A percentile compares a stretch with the other conserved stretches of the same genome.
phyloP scores from a whole-genome alignment of 2,113 vertebrate species.

The Crotophaga sulcirostris region DNA sequence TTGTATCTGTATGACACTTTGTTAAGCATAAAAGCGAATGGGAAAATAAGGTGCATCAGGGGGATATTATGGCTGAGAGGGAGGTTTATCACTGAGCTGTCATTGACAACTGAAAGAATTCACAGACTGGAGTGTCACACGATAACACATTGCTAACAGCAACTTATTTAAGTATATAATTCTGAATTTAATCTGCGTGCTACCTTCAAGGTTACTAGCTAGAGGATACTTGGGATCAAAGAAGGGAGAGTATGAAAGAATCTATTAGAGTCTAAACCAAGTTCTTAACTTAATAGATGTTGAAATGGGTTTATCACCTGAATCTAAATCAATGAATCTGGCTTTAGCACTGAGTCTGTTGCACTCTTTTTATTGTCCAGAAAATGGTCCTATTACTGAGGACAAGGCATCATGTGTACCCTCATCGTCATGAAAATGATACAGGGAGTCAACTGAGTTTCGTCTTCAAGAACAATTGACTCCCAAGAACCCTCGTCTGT shows the following conservation, averaged over 20 bases:
- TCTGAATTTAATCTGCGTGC: slow-evolving; percentile 35
- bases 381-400: not conserved
- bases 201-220: slow-evolving; percentile 43
- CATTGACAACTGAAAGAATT: slow-evolving; percentile 39
- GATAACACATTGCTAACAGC: slow-evolving; percentile 42
- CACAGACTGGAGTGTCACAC: not conserved
- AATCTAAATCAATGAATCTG: not conserved
- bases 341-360: not conserved
- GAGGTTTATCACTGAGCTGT: slow-evolving; percentile 60
- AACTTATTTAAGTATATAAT: slow-evolving; percentile 13
- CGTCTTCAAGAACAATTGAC: not conserved
- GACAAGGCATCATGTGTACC: not conserved
- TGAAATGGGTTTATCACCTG: not conserved
- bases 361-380: not conserved
- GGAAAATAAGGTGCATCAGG: slow-evolving; percentile 22
- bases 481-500: not conserved
- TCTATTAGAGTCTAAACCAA: not conserved
- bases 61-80: slow-evolving; percentile 43
- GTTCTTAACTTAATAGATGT: not conserved
- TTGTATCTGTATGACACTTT: slow-evolving; percentile 36
- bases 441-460: not conserved
- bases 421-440: not conserved
- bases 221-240: slow-evolving; percentile 50
- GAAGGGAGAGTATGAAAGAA: not conserved
- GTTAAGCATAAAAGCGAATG: slow-evolving; percentile 63